A percentile compares a stretch with the other conserved stretches of the same genome.
Evolutionary conservation across 1,140 invertebrate species (phyloP).

Genomic region (Portunus trituberculatus): DNA sequence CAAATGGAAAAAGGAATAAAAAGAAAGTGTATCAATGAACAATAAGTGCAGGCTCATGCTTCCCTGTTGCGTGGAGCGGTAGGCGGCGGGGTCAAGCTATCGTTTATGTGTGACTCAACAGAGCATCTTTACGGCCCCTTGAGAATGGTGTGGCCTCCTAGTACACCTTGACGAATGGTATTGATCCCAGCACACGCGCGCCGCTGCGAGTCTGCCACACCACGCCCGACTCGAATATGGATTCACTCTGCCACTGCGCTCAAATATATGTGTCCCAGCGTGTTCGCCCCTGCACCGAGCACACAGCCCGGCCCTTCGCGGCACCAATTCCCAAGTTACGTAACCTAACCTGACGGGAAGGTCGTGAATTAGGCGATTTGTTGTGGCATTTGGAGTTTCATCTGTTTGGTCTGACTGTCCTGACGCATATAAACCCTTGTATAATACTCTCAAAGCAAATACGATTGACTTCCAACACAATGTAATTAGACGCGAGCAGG

Average conservation of each 20-base stretch:
- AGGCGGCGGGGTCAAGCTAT: background rate
- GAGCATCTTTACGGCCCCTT: background rate
- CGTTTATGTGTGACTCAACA: background rate
- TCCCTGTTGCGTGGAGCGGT: background rate
- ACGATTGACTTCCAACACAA: background rate
- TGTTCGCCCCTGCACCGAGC: background rate
- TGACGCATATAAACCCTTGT: background rate
- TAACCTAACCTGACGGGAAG: background rate
- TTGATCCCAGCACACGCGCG: slow-evolving; percentile 8
- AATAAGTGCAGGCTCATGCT: background rate
- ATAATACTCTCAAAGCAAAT: background rate
- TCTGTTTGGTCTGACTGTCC: background rate
- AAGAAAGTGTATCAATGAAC: background rate
- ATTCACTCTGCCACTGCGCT: background rate
- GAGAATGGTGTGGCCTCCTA: background rate
- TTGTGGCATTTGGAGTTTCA: background rate
- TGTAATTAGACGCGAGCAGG: background rate
- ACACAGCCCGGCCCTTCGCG: background rate
- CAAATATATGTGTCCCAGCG: background rate
- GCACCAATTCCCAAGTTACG: background rate
- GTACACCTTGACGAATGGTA: slow-evolving; percentile 21
- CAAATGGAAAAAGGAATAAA: background rate
- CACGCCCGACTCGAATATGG: background rate
- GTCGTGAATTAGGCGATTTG: background rate
- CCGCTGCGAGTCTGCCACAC: slow-evolving; percentile 15